Evolutionary conservation across 2,113 vertebrate genomes (phyloP).

Genomic region (Solea senegalensis): DNA sequence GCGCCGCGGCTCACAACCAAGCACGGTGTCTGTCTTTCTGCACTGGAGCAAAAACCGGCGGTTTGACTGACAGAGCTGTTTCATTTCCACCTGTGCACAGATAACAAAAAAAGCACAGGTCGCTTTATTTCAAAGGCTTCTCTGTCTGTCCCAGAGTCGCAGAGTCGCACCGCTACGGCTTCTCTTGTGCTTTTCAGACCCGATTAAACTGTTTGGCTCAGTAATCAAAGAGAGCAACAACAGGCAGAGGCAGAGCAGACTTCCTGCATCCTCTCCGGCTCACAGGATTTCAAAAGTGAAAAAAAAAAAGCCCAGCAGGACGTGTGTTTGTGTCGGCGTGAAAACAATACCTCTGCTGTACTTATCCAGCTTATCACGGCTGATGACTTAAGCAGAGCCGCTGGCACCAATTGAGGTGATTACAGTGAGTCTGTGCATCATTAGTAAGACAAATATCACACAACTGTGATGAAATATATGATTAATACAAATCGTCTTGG

Average conservation of each 20-base stretch:
- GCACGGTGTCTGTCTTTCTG: constrained; percentile 33
- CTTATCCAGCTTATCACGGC: constrained; percentile 40
- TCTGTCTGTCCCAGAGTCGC: constrained; percentile 48
- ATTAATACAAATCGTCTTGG: too few species aligned
- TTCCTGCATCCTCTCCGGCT: constrained; percentile 64
- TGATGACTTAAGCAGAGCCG: constrained; percentile 54
- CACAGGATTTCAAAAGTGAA: constrained; percentile 48
- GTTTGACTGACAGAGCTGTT: constrained; percentile 23
- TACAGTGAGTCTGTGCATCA: neutral
- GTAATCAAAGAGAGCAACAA: constrained; percentile 71
- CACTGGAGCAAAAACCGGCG: constrained; percentile 36
- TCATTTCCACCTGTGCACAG: constrained; percentile 53
- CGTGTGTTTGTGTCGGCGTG: constrained; percentile 59
- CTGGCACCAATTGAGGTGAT: constrained; percentile 1
- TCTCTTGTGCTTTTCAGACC: constrained; percentile 70
- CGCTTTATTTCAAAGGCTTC: constrained; percentile 32
- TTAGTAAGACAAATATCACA: constrained; percentile 2
- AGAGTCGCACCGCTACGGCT: constrained; percentile 40
- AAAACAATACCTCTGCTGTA: constrained; percentile 64
- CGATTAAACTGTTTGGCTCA: constrained; percentile 76
- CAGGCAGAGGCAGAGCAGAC: constrained; percentile 59
- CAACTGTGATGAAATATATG: too few species aligned
- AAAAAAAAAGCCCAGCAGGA: constrained; percentile 35
- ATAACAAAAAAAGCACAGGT: constrained; percentile 34
- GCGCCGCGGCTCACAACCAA: constrained; percentile 39